Conservation (phyloP, 2,113 vertebrate genomes). For the Oncorhynchus kisutch region DNA sequence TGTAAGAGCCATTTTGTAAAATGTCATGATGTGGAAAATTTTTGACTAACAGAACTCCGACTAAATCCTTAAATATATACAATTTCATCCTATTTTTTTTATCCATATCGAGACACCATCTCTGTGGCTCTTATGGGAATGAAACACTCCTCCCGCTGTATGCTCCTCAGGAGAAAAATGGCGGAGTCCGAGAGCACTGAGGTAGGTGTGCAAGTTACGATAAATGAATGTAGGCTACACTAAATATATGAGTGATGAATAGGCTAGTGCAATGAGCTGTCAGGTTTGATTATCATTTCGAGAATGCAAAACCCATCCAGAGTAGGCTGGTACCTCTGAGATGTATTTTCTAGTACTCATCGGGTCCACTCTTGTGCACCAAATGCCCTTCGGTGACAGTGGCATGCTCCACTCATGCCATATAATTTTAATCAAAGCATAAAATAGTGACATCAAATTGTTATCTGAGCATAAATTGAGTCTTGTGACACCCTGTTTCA, state of each 20-base stretch:
- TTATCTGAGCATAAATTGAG: too few species aligned
- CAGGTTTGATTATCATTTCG: neutral
- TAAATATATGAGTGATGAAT: neutral
- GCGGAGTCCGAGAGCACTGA: slow-evolving; percentile 91
- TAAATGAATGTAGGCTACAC: neutral
- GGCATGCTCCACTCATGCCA: too few species aligned
- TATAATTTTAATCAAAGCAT: too few species aligned
- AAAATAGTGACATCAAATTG: too few species aligned
- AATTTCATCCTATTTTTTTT: neutral
- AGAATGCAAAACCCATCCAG: neutral
- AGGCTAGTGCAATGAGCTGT: neutral
- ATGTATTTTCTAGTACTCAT: too few species aligned
- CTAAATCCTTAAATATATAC: neutral
- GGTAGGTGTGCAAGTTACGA: slow-evolving; percentile 77
- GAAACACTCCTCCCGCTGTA: slow-evolving; percentile 97
- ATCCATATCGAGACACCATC: slow-evolving; percentile 39
- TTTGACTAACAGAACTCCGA: neutral
- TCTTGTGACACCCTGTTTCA: too few species aligned
- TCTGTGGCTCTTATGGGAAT: slow-evolving; percentile 90
- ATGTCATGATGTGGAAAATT: slow-evolving; percentile 27
- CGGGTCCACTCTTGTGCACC: too few species aligned
- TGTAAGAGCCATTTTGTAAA: slow-evolving; percentile 6
- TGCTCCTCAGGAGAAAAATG: slow-evolving; percentile 97
- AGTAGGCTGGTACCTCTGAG: neutral
- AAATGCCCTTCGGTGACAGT: too few species aligned